Conservation (phyloP, 2,113 vertebrate genomes). For the Amia ocellicauda region DNA sequence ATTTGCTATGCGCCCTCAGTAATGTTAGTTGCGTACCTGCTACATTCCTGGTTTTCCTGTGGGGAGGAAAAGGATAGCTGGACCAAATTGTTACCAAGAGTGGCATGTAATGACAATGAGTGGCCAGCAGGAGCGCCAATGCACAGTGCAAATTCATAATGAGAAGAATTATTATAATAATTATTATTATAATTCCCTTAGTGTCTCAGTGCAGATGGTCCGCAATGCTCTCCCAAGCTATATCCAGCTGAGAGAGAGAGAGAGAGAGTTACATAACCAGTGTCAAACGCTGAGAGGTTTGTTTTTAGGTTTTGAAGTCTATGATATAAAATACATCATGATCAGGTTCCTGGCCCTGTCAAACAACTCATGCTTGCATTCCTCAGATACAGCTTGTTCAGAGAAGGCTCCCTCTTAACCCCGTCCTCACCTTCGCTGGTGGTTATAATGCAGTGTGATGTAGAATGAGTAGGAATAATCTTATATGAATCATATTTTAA, state of each 20-base stretch:
- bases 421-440: background rate
- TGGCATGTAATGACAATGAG: too few relatives aligned
- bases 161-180: too few relatives aligned
- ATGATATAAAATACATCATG: conserved; percentile 1
- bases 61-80: too few relatives aligned
- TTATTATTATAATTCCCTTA: background rate
- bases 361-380: conserved; percentile 10
- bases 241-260: background rate
- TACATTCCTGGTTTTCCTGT: too few relatives aligned
- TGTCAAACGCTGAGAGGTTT: background rate
- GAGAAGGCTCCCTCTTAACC: conserved; percentile 5
- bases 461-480: background rate
- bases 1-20: too few relatives aligned
- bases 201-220: background rate
- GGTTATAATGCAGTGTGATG: background rate
- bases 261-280: background rate
- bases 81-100: too few relatives aligned
- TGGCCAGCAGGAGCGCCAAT: too few relatives aligned
- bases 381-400: conserved; percentile 7
- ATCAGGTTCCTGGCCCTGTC: background rate
- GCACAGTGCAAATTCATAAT: too few relatives aligned
- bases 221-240: background rate
- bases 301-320: background rate
- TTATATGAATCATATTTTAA: background rate
- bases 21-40: too few relatives aligned